Conservation (phyloP, 2,113 vertebrate genomes). For the Atrichornis clamosus region DNA sequence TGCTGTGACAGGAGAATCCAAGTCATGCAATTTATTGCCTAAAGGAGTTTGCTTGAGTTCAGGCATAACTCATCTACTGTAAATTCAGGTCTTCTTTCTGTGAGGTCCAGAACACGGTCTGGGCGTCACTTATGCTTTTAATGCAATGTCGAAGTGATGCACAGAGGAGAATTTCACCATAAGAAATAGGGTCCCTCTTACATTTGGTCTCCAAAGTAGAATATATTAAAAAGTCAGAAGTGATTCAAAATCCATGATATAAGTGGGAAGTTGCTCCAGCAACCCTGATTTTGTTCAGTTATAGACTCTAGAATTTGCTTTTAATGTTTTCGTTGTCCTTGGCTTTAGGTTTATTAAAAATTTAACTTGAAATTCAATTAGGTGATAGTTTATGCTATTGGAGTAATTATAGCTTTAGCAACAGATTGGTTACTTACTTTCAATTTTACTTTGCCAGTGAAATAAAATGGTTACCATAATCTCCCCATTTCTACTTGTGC, state of each 20-base stretch:
- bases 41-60: not conserved
- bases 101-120: not conserved
- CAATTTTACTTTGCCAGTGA: not conserved
- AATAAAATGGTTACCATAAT: not conserved
- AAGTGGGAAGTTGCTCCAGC: not conserved
- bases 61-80: not conserved
- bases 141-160: not conserved
- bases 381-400: not conserved
- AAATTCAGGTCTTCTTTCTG: not conserved
- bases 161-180: not conserved
- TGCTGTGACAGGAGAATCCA: not conserved
- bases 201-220: not conserved
- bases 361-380: conserved; percentile 1
- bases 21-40: not conserved
- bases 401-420: not conserved
- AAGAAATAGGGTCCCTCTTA: not conserved
- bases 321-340: conserved; percentile 5
- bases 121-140: not conserved
- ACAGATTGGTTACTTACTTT: not conserved
- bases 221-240: not conserved
- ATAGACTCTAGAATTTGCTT: not conserved
- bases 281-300: not conserved
- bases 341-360: not conserved
- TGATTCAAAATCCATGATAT: not conserved
- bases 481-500: not conserved